Percentiles rank a stretch among this genome's conserved stretches.
Evolutionary conservation across 2,888 invertebrate species (phyloP).

Genomic region (Lingula anatina): DNA sequence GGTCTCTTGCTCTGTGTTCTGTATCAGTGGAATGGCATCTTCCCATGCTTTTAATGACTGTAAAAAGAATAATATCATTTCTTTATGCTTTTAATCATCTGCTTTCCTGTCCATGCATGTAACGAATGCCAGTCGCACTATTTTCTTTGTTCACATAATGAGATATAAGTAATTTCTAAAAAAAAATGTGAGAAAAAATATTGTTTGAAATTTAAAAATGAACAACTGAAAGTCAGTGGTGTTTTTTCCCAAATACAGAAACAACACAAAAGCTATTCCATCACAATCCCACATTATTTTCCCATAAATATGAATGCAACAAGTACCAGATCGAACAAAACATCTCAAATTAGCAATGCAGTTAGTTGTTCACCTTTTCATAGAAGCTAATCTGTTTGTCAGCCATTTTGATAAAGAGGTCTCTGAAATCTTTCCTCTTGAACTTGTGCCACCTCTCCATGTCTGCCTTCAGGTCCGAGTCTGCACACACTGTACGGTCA

Average conservation of each 20-base stretch:
- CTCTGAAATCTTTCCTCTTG: slow-evolving; percentile 63
- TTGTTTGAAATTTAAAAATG: no score
- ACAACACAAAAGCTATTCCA: not conserved
- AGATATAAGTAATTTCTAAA: no score
- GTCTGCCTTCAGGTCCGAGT: slow-evolving; percentile 66
- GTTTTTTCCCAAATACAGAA: not conserved
- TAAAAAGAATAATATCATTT: no score
- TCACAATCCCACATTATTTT: not conserved
- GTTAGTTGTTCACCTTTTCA: slow-evolving; percentile 54
- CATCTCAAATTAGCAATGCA: no score
- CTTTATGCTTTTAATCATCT: no score
- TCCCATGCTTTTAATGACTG: slow-evolving; percentile 53
- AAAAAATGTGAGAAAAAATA: no score
- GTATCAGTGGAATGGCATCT: slow-evolving; percentile 47
- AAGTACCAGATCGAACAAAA: no score
- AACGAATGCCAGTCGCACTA: no score
- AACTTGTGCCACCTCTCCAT: slow-evolving; percentile 65
- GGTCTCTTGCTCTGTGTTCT: slow-evolving; percentile 17
- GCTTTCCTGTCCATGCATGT: no score
- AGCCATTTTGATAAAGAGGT: slow-evolving; percentile 61
- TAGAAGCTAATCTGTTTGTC: slow-evolving; percentile 65
- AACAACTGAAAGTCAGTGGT: no score
- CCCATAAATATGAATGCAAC: no score
- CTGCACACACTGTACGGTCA: slow-evolving; percentile 66
- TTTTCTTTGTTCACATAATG: no score